phyloP scores from a whole-genome alignment of 2,113 vertebrate species.

The Oncorhynchus mykiss region DNA sequence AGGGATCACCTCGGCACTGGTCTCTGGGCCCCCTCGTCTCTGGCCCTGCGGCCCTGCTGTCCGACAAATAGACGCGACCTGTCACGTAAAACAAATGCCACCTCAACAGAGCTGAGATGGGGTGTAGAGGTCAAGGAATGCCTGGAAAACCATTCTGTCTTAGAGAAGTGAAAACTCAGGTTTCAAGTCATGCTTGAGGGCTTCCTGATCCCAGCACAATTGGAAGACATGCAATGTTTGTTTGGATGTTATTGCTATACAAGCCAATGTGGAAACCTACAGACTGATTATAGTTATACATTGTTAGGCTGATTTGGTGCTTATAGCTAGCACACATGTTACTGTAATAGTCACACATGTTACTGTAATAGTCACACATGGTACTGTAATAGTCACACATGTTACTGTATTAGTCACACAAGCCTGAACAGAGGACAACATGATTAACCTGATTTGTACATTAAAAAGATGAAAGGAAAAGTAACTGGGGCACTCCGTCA shows the following conservation, averaged over 20 bases:
- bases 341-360: not conserved
- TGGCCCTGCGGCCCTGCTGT: not conserved
- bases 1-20: not conserved
- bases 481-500: not conserved
- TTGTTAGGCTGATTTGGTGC: not conserved
- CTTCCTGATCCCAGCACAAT: not conserved
- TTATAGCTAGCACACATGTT: not conserved
- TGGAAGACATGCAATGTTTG: not conserved
- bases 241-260: not conserved
- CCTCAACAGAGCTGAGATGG: slow-evolving; percentile 2
- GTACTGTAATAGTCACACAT: not conserved
- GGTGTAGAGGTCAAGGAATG: slow-evolving; percentile 15
- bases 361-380: not conserved
- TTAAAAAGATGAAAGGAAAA: not conserved
- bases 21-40: not conserved
- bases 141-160: not conserved
- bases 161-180: not conserved
- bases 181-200: not conserved
- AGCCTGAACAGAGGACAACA: not conserved
- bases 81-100: slow-evolving; percentile 23
- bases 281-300: not conserved
- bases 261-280: not conserved
- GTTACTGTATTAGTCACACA: not conserved
- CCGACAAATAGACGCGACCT: slow-evolving; percentile 6
- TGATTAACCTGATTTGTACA: not conserved